These are phyloP conservation scores for Limnephilus rhombicus DNA, from an alignment of 2,888 invertebrate genomes.

Conservation along the genomic window DNA sequence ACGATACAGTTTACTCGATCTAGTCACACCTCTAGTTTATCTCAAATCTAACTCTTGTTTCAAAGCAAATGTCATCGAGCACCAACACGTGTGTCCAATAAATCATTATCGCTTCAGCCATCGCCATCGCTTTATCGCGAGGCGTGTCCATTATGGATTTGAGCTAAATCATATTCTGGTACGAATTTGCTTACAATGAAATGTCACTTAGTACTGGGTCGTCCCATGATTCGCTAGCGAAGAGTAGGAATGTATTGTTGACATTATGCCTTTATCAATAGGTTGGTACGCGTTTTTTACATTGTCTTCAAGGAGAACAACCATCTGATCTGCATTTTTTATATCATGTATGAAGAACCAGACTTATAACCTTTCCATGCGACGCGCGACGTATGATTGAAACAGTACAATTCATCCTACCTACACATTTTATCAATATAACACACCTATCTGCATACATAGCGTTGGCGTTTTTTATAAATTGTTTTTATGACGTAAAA, in stretches of 20 bases:
- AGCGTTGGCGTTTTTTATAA: too few relatives aligned
- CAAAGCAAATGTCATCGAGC: slow-evolving; percentile 60
- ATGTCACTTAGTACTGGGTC: slow-evolving; percentile 58
- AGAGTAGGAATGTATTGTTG: slow-evolving; percentile 18
- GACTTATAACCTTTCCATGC: background rate
- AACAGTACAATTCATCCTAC: background rate
- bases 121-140: slow-evolving; percentile 40
- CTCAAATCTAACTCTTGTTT: slow-evolving; percentile 8
- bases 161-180: slow-evolving; percentile 60
- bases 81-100: slow-evolving; percentile 46
- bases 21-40: slow-evolving; percentile 35
- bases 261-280: slow-evolving; percentile 17
- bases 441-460: background rate
- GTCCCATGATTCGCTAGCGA: slow-evolving; percentile 16
- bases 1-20: background rate
- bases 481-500: too few relatives aligned
- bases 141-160: slow-evolving; percentile 53
- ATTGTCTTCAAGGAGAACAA: background rate
- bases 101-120: slow-evolving; percentile 49
- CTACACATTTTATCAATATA: background rate
- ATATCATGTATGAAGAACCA: background rate
- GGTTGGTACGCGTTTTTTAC: slow-evolving; percentile 4
- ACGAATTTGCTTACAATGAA: slow-evolving; percentile 66
- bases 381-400: background rate
- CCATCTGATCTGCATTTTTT: background rate